Conservation (phyloP, 2,113 vertebrate species). For the Toxotes chatareus region DNA sequence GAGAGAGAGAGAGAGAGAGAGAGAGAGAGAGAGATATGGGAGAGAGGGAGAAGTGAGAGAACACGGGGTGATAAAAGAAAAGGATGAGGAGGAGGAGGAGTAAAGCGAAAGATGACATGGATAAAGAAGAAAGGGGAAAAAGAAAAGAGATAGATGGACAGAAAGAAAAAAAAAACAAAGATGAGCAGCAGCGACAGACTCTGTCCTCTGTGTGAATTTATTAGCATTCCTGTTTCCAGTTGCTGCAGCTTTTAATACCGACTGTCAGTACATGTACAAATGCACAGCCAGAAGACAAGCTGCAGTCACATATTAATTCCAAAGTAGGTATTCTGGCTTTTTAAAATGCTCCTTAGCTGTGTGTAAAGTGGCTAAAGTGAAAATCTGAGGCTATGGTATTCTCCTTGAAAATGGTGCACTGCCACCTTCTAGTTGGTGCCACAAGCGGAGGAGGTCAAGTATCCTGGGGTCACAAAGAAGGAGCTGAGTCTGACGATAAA, state of each 20-base stretch:
- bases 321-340: slow-evolving; percentile 27
- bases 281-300: slow-evolving; percentile 34
- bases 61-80: slow-evolving; percentile 4
- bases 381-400: neutral
- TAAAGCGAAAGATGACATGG: slow-evolving; percentile 14
- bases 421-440: neutral
- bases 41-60: slow-evolving; percentile 6
- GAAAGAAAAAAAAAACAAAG: slow-evolving; percentile 25
- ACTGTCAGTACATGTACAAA: slow-evolving; percentile 15
- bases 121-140: neutral
- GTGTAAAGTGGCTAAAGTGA: neutral
- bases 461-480: neutral
- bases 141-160: slow-evolving; percentile 3
- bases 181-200: slow-evolving; percentile 16
- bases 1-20: slow-evolving; percentile 11
- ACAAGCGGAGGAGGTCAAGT: neutral
- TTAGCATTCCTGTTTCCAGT: slow-evolving; percentile 32
- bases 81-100: neutral
- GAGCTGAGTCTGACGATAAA: neutral
- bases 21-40: slow-evolving; percentile 12
- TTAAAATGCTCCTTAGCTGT: neutral
- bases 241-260: slow-evolving; percentile 22
- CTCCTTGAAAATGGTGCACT: neutral
- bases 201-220: slow-evolving; percentile 23
- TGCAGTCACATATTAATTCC: slow-evolving; percentile 36